Percentiles rank a stretch among this genome's conserved stretches.
phyloP scores from a whole-genome alignment of 1,140 invertebrate species.

The Piezodorus guildinii region DNA sequence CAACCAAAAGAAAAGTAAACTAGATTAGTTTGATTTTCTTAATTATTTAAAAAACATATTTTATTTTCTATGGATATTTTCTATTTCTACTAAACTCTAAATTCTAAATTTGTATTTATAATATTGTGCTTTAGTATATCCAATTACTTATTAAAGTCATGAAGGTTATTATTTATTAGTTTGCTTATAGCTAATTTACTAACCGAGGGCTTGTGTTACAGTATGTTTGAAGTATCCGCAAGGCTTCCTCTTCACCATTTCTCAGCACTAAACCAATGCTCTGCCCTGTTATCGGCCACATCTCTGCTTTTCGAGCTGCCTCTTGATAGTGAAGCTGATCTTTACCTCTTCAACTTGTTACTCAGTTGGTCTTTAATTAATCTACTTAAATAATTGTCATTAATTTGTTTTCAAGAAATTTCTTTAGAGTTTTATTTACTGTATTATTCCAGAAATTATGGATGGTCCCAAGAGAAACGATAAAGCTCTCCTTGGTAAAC shows the following conservation, averaged over 20 bases:
- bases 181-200: too few relatives aligned
- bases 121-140: too few relatives aligned
- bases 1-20: too few relatives aligned
- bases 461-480: neutral
- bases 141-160: too few relatives aligned
- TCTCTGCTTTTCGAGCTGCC: constrained; percentile 13
- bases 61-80: too few relatives aligned
- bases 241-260: constrained; percentile 16
- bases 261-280: constrained; percentile 10
- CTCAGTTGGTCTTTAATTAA: constrained; percentile 14
- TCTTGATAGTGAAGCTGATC: constrained; percentile 8
- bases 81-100: too few relatives aligned
- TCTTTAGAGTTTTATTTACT: neutral
- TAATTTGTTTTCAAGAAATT: neutral
- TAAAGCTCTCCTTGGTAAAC: neutral
- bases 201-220: neutral
- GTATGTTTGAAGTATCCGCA: neutral
- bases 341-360: constrained; percentile 12
- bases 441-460: constrained; percentile 8
- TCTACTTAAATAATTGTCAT: neutral
- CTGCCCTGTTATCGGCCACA: neutral
- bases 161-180: too few relatives aligned
- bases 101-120: too few relatives aligned
- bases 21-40: too few relatives aligned
- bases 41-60: too few relatives aligned